These are phyloP conservation scores for Jaculus jaculus DNA, from an alignment of 2,113 vertebrate genomes.

Conservation along the genomic window DNA sequence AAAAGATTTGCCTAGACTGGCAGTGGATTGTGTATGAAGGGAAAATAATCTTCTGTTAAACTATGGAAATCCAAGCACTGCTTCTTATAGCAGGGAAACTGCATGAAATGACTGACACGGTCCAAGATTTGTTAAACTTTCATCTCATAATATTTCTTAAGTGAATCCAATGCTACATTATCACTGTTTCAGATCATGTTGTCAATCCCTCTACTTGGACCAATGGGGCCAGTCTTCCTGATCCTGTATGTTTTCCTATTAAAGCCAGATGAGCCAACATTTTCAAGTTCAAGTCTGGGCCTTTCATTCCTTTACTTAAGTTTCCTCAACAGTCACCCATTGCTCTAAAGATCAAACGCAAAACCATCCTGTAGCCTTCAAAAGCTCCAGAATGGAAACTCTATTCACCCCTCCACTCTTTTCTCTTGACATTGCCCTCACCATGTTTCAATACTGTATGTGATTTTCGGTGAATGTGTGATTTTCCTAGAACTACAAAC, in stretches of 20 bases:
- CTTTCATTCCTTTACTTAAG: not conserved
- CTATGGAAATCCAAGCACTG: not conserved
- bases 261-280: not conserved
- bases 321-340: not conserved
- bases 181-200: not conserved
- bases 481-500: not conserved
- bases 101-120: not conserved
- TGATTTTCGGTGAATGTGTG: too few species aligned
- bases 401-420: not conserved
- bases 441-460: not conserved
- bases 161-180: not conserved
- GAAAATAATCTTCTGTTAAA: not conserved
- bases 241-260: not conserved
- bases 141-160: not conserved
- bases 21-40: not conserved
- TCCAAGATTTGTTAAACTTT: not conserved
- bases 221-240: not conserved
- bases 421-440: not conserved
- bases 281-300: not conserved
- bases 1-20: not conserved
- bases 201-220: not conserved
- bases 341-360: not conserved
- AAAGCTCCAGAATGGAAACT: not conserved
- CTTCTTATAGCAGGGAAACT: not conserved
- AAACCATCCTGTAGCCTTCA: not conserved